Base-by-base conservation (phyloP, 2,113 vertebrate genomes). In the Potamarius usumacintae region DNA sequence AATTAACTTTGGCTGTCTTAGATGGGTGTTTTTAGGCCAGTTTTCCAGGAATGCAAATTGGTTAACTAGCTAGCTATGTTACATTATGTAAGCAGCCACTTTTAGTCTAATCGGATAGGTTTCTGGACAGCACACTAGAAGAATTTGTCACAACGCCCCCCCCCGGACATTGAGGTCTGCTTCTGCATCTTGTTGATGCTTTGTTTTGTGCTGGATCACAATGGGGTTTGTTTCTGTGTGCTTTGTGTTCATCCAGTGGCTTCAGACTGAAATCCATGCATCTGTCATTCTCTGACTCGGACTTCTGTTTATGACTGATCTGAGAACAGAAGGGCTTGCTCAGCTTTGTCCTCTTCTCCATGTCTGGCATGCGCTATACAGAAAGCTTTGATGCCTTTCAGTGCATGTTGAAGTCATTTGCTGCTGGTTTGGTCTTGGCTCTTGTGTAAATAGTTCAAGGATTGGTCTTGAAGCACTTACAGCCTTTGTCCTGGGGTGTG, bases 351-450 rank as follows among this genome's bases (percentile, higher is more conserved):
- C 58, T 55, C 22, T 20, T 82, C 5, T 82, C 42, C 9, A 5
- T 65, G 27, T 60, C 18, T 27, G 25, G 60, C 74, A 79, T 79
- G 74, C 15, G 5, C 42, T 65, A 48, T 50, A 53, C n/a, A 53
- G 27, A 80, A 55, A 62, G 27, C 71, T 60, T 85, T 58, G 30
- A 57, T 79, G n/a, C 62, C 57, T 81, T 14, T 57, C 8, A 3
- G 52, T 85, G 84, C 84, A 78, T 78, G 74, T 52, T 85, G 67
- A 74, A 85, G 83, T 57, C 52, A 55, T 71, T 83, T 84, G 50
- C 63, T 71, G 63, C 62, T 53, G 52, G 15, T 60, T 48, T 65
- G 55, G 57, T 52, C 20, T 30, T 78, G 84, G 34, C 57, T 62
- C 57, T 78, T 52, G 42, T 65, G 42, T 67, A 50, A 48, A 27